phyloP scores from a whole-genome alignment of 1,140 invertebrate genomes.

The Tribolium castaneum region DNA sequence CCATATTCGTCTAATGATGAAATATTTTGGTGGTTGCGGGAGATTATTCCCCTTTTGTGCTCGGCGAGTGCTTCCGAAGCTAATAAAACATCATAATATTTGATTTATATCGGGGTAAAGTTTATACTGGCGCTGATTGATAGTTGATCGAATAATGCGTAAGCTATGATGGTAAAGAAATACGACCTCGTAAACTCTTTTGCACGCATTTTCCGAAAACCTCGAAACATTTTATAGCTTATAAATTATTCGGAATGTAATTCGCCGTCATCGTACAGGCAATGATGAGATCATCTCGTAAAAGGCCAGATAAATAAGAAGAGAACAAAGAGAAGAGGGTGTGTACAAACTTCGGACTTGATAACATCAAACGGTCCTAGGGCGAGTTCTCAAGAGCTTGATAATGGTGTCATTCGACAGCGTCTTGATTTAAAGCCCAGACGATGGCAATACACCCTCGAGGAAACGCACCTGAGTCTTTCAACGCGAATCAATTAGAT shows the following conservation, averaged over 20 bases:
- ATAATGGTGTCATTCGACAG: constrained; percentile 55
- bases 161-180: constrained; percentile 16
- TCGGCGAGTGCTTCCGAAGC: not conserved
- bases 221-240: constrained; percentile 41
- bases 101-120: constrained; percentile 6
- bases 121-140: constrained; percentile 24
- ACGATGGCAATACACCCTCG: not conserved
- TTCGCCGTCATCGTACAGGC: constrained; percentile 48
- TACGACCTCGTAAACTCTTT: constrained; percentile 32
- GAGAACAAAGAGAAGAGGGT: constrained; percentile 50
- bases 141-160: constrained; percentile 30
- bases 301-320: constrained; percentile 46
- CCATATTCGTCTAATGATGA: not conserved
- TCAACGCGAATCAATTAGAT: not conserved
- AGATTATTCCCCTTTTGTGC: not conserved
- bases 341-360: constrained; percentile 53
- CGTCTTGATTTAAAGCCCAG: constrained; percentile 49
- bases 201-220: constrained; percentile 38
- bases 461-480: not conserved
- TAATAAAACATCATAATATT: constrained; percentile 12
- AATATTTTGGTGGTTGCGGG: not conserved
- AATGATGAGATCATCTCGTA: constrained; percentile 46
- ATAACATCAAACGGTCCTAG: constrained; percentile 52
- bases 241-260: constrained; percentile 53
- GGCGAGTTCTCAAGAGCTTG: constrained; percentile 48